Conservation (phyloP, 2,888 invertebrate species). For the Schizotus pectinicornis region DNA sequence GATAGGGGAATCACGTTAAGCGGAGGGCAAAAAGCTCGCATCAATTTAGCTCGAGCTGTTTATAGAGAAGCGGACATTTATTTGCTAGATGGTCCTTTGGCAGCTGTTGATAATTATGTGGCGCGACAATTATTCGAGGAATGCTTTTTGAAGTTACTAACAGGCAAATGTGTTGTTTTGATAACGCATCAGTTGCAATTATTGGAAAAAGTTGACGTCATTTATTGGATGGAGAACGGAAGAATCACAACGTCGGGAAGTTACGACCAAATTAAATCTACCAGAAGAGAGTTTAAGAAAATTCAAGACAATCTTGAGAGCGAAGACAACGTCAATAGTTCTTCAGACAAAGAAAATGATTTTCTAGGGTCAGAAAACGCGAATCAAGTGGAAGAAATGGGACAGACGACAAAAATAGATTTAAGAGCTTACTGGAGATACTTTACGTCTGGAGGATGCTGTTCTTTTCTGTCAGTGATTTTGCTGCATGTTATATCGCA, state of each 20-base stretch:
- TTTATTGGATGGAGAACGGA: conserved; percentile 71
- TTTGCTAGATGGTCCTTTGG: conserved; percentile 79
- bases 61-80: conserved; percentile 80
- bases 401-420: conserved; percentile 61
- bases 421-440: conserved; percentile 70
- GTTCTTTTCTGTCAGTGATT: conserved; percentile 65
- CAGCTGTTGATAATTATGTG: conserved; percentile 81
- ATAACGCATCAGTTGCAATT: conserved; percentile 88
- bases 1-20: conserved; percentile 79
- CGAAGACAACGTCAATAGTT: conserved; percentile 40
- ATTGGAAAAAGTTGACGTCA: conserved; percentile 68
- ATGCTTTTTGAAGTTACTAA: conserved; percentile 66
- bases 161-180: conserved; percentile 72
- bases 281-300: conserved; percentile 62
- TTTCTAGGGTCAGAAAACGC: conserved; percentile 33
- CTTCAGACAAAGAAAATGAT: conserved; percentile 26
- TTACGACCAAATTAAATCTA: conserved; percentile 59
- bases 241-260: conserved; percentile 57
- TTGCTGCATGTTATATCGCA: conserved; percentile 73
- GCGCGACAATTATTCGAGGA: conserved; percentile 76
- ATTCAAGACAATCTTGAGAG: conserved; percentile 53
- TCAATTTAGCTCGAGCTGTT: conserved; percentile 77
- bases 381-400: conserved; percentile 35
- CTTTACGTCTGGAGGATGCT: conserved; percentile 71
- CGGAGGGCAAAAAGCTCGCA: conserved; percentile 81